Evolutionary conservation across 1,140 invertebrate species (phyloP).

Genomic region (Eulimnadia texana): DNA sequence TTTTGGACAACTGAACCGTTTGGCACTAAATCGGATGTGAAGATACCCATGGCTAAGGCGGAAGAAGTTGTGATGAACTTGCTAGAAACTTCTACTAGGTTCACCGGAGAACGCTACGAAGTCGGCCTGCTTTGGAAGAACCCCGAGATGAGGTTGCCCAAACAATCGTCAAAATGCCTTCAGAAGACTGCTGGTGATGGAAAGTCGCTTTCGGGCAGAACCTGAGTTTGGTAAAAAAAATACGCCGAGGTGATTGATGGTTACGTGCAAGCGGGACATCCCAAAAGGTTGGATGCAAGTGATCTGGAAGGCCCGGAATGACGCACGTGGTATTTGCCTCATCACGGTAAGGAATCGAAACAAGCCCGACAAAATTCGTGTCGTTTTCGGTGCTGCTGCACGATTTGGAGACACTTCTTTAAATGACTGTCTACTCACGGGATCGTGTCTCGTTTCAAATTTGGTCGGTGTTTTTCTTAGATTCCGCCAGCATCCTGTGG

Average conservation of each 20-base stretch:
- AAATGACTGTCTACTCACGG: conserved; percentile 21
- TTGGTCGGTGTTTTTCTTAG: conserved; percentile 23
- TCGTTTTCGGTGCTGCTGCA: conserved; percentile 24
- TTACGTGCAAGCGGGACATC: conserved; percentile 5
- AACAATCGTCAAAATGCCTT: background rate
- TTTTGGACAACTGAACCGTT: conserved; percentile 2
- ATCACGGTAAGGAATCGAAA: conserved; percentile 15
- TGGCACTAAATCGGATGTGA: background rate
- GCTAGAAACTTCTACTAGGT: background rate
- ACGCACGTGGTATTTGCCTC: conserved; percentile 13
- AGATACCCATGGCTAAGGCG: background rate
- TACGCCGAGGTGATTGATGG: background rate
- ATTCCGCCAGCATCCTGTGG: conserved; percentile 21
- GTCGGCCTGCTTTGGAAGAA: background rate
- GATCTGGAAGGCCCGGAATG: background rate
- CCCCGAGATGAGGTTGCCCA: background rate
- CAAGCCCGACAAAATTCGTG: conserved; percentile 21
- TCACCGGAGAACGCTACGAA: conserved; percentile 1
- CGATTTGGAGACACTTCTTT: conserved; percentile 18
- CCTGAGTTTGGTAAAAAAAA: background rate
- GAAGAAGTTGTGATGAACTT: background rate
- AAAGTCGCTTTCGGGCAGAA: background rate
- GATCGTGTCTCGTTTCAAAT: conserved; percentile 21
- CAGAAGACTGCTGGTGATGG: background rate
- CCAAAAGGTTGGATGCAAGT: background rate